These are phyloP conservation scores for Sebastes hopkinsi DNA, from an alignment of 2,797 vertebrate genomes.

Conservation along the genomic window DNA sequence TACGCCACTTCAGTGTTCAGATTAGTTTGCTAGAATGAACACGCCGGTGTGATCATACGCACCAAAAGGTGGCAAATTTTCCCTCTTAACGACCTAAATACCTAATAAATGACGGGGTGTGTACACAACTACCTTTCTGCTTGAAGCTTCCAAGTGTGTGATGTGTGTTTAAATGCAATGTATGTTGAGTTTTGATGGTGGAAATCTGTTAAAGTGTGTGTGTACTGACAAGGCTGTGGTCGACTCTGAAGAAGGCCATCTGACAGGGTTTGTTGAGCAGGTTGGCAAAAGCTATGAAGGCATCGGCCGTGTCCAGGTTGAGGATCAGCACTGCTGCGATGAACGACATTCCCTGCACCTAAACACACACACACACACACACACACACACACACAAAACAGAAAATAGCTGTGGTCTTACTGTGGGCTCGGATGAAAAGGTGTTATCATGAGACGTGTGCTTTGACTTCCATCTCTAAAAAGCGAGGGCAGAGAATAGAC, in stretches of 20 bases:
- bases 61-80: no score
- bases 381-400: slow-evolving; percentile 11
- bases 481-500: neutral
- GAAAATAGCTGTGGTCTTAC: no score
- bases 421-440: neutral
- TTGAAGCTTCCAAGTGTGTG: neutral
- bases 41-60: neutral
- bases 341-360: slow-evolving; percentile 97
- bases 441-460: neutral
- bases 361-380: slow-evolving; percentile 35
- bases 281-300: slow-evolving; percentile 95
- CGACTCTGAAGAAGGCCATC: slow-evolving; percentile 95
- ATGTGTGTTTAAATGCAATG: neutral
- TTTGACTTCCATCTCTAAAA: neutral
- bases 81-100: no score
- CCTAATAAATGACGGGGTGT: neutral
- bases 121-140: neutral
- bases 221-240: slow-evolving; percentile 94
- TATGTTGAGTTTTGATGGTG: neutral
- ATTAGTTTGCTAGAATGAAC: no score
- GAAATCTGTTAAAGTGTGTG: neutral
- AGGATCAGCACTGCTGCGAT: slow-evolving; percentile 92
- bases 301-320: slow-evolving; percentile 93
- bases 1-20: no score
- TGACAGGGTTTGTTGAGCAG: slow-evolving; percentile 96